phyloP scores from a whole-genome alignment of 1,140 invertebrate species.

The Physella acuta region DNA sequence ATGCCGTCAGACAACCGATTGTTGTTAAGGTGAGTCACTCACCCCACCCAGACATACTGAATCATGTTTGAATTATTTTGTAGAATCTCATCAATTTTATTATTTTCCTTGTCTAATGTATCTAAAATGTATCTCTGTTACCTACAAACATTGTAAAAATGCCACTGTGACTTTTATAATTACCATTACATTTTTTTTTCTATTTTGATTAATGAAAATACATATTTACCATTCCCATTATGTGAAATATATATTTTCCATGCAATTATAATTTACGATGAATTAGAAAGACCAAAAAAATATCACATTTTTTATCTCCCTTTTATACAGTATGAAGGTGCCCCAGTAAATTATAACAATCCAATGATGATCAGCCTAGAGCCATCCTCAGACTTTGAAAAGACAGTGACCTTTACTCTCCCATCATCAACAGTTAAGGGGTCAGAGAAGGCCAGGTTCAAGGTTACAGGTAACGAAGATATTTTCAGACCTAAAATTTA shows the following conservation, averaged over 20 bases:
- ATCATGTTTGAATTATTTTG: too few species aligned
- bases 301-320: background rate
- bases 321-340: conserved; percentile 26
- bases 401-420: background rate
- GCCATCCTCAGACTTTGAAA: background rate
- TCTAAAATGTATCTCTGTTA: background rate
- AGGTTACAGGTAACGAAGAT: conserved; percentile 3
- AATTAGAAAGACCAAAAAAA: background rate
- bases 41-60: too few species aligned
- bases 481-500: too few species aligned
- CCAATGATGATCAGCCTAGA: conserved; percentile 28
- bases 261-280: background rate
- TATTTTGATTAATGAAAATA: background rate
- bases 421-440: background rate
- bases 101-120: too few species aligned
- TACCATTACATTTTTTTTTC: background rate
- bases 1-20: conserved; percentile 42
- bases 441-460: background rate
- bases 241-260: too few species aligned
- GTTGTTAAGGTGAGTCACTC: conserved; percentile 35
- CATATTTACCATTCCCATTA: background rate
- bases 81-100: too few species aligned
- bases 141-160: background rate
- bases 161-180: background rate
- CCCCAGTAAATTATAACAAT: conserved; percentile 25